Percentiles rank a stretch among this genome's conserved stretches.
Conservation (phyloP, 2,797 vertebrate species). For the Trematocara caparti region DNA sequence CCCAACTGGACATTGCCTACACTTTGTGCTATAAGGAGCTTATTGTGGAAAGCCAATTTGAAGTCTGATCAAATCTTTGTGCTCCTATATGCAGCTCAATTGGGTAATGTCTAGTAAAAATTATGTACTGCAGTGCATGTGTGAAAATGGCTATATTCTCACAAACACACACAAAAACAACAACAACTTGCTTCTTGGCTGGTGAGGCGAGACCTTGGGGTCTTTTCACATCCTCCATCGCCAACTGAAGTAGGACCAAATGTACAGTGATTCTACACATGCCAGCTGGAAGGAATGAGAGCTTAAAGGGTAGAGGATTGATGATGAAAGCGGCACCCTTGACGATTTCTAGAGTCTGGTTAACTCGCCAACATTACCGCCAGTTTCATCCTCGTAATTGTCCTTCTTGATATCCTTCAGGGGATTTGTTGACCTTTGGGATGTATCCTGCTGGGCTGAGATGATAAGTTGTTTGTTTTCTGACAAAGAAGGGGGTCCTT, state of each 20-base stretch:
- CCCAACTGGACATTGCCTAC: background rate
- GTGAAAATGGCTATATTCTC: conserved; percentile 1
- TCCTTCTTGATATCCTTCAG: conserved; percentile 36
- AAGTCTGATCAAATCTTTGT: background rate
- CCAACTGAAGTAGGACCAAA: conserved; percentile 16
- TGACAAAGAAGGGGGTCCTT: conserved; percentile 26
- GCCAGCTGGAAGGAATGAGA: conserved; percentile 39
- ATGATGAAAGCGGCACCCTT: conserved; percentile 66
- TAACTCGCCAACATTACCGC: conserved; percentile 76
- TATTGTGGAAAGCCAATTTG: background rate
- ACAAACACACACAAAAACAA: background rate
- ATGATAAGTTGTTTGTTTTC: conserved; percentile 35
- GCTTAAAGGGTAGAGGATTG: conserved; percentile 70
- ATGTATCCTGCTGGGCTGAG: conserved; percentile 17
- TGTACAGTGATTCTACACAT: conserved; percentile 20
- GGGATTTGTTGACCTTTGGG: conserved; percentile 11
- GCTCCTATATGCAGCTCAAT: background rate
- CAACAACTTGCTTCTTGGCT: conserved; percentile 1
- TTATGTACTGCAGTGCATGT: background rate
- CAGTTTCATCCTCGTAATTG: conserved; percentile 36
- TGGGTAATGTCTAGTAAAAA: background rate
- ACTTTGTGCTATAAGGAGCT: background rate
- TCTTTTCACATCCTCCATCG: background rate
- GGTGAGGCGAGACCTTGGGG: background rate
- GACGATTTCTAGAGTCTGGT: conserved; percentile 82